Evolutionary conservation across 2,888 invertebrate genomes (phyloP).

Genomic region (Lysandra bellargus): DNA sequence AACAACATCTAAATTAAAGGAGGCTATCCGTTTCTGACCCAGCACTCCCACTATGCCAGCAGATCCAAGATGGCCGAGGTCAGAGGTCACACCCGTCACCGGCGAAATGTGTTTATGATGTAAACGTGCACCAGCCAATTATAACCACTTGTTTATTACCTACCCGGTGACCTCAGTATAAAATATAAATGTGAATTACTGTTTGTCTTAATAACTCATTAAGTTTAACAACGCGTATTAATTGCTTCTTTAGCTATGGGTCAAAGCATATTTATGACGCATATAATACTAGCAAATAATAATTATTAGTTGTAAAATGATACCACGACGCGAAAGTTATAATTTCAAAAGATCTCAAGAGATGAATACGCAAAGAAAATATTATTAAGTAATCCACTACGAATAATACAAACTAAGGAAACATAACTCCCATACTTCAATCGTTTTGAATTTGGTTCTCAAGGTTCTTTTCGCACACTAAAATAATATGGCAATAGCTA

Average conservation of each 20-base stretch:
- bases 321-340: too few species aligned
- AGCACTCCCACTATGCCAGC: background rate
- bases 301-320: too few species aligned
- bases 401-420: too few species aligned
- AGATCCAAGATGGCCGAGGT: background rate
- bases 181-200: background rate
- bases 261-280: background rate
- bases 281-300: background rate
- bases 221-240: background rate
- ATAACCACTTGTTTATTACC: background rate
- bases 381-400: too few species aligned
- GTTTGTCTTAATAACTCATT: background rate
- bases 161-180: background rate
- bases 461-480: too few species aligned
- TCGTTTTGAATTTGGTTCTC: too few species aligned
- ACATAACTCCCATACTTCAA: too few species aligned
- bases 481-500: too few species aligned
- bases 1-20: too few species aligned
- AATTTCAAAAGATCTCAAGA: too few species aligned
- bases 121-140: background rate
- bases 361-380: too few species aligned
- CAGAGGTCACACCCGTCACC: constrained; percentile 4
- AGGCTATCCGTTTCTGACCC: background rate
- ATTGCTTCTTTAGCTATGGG: background rate
- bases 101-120: constrained; percentile 6